Conservation (phyloP, 2,797 vertebrate genomes). For the Odontamblyopus rebecca region DNA sequence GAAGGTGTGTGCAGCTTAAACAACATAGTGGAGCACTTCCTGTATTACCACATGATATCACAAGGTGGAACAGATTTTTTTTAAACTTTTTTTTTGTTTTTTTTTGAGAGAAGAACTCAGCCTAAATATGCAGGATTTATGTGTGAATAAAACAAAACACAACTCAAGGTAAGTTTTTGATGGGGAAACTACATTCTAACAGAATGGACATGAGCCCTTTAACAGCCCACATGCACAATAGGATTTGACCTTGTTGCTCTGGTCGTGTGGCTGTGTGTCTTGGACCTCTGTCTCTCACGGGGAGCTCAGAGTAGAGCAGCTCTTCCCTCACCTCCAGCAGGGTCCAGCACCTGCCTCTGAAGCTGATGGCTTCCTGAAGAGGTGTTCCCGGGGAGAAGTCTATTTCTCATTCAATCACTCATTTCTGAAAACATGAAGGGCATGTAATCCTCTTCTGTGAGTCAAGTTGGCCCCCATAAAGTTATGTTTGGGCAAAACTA, state of each 20-base stretch:
- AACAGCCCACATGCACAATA: no score
- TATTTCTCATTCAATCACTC: conserved; percentile 1
- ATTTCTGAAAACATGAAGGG: background rate
- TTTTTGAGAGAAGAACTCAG: no score
- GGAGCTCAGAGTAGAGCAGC: background rate
- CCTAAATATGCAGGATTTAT: no score
- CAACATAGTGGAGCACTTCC: no score
- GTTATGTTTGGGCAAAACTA: background rate
- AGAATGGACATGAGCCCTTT: no score
- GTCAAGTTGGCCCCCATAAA: background rate
- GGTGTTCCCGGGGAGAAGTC: background rate
- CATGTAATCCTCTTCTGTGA: background rate
- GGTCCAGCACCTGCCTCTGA: background rate
- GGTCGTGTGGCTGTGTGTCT: background rate
- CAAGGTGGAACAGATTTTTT: no score
- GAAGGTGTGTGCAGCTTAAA: no score
- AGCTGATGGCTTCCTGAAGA: background rate
- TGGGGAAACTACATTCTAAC: no score
- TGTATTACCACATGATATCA: no score
- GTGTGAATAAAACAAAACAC: no score
- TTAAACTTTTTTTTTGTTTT: no score
- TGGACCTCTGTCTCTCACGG: background rate
- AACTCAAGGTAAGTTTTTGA: no score
- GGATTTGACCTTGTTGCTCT: background rate
- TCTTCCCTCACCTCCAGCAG: conserved; percentile 1